Percentiles rank a stretch among this genome's conserved stretches.
phyloP scores from a whole-genome alignment of 2,797 vertebrate species.

The Cottoperca gobio region DNA sequence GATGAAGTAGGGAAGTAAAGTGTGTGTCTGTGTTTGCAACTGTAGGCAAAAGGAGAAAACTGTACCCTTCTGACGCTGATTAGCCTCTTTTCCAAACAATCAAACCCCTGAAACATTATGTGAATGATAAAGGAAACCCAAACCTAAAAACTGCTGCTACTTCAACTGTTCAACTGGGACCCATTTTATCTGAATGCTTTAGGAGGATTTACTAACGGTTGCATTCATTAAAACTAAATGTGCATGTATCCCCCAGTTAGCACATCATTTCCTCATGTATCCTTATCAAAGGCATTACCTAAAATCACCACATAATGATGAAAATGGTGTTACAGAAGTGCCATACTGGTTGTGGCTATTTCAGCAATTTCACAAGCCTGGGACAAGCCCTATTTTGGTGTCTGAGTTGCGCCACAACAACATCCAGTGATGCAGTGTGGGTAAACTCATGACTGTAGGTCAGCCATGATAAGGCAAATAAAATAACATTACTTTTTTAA shows the following conservation, averaged over 20 bases:
- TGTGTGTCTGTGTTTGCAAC: conserved; percentile 37
- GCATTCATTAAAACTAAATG: conserved; percentile 5
- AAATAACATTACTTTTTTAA: too few relatives aligned
- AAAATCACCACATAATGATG: conserved; percentile 17
- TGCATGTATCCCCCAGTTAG: not conserved
- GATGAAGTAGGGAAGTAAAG: conserved; percentile 70
- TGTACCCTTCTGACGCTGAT: conserved; percentile 28
- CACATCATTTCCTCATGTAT: not conserved
- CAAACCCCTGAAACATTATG: not conserved
- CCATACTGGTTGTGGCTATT: conserved; percentile 47
- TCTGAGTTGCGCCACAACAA: conserved; percentile 46
- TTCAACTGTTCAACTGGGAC: not conserved
- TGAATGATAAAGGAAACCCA: not conserved
- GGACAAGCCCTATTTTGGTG: conserved; percentile 53
- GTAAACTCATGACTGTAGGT: conserved; percentile 13
- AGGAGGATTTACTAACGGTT: not conserved
- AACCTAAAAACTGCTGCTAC: not conserved
- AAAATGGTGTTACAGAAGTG: conserved; percentile 34
- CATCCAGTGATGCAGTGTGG: conserved; percentile 39
- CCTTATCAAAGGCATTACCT: conserved; percentile 7
- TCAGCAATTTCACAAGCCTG: conserved; percentile 64
- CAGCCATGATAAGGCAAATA: conserved; percentile 21
- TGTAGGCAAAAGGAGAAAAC: conserved; percentile 41
- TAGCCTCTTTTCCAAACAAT: conserved; percentile 1
- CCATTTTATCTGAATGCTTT: not conserved